A percentile compares a stretch with the other conserved stretches of the same genome.
Evolutionary conservation across 2,797 vertebrate species (phyloP).

Genomic region (Halcyon leucocephala): DNA sequence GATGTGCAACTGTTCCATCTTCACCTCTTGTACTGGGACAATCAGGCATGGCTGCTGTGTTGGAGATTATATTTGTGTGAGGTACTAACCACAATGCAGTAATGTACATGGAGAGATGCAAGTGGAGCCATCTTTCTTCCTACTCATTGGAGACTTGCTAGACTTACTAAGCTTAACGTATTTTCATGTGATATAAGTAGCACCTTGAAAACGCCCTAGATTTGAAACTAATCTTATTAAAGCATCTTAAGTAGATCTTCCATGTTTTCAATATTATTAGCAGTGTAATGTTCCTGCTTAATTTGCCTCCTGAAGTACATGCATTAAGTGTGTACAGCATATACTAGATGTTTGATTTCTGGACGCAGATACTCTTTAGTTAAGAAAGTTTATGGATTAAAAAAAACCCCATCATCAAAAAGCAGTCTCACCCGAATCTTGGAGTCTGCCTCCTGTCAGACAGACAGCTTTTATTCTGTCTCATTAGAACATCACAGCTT

Average conservation of each 20-base stretch:
- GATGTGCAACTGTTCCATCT: background rate
- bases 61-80: background rate
- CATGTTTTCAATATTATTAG: background rate
- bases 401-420: background rate
- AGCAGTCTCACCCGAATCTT: background rate
- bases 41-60: background rate
- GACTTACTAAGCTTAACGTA: background rate
- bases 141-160: background rate
- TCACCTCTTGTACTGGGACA: background rate
- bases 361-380: background rate
- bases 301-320: background rate
- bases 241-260: background rate
- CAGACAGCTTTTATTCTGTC: background rate
- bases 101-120: accelerated
- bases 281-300: background rate
- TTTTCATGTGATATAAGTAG: background rate
- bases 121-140: background rate
- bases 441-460: background rate
- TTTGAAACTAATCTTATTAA: background rate
- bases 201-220: background rate
- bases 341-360: background rate
- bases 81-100: background rate
- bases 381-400: background rate
- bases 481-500: background rate
- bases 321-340: background rate